phyloP scores from a whole-genome alignment of 2,888 invertebrate genomes.

The Spialia ferax region DNA sequence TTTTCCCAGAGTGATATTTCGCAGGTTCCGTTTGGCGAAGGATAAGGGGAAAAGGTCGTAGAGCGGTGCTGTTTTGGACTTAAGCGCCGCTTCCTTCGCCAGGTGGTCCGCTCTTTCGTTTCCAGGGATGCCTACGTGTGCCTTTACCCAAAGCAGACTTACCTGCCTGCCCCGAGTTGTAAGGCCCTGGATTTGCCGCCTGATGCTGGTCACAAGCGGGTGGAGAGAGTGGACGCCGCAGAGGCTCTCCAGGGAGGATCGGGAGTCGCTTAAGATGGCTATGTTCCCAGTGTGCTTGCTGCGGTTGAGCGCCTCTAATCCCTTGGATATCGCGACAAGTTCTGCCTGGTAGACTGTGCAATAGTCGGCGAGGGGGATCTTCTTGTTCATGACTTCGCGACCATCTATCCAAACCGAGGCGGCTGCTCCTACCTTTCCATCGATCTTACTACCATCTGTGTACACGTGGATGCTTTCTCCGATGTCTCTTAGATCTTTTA shows the following conservation, averaged over 20 bases:
- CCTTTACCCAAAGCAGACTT: background rate
- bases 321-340: background rate
- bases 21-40: background rate
- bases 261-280: background rate
- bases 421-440: background rate
- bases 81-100: slow-evolving; percentile 1
- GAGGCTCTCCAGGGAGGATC: background rate
- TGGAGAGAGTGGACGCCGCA: background rate
- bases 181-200: background rate
- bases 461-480: background rate
- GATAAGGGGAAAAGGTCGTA: background rate
- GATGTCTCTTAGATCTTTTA: background rate
- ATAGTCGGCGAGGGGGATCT: slow-evolving; percentile 8
- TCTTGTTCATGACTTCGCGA: background rate
- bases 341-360: background rate
- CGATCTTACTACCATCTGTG: background rate
- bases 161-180: background rate
- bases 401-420: background rate
- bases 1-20: background rate
- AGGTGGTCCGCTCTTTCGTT: background rate
- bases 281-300: background rate
- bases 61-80: background rate
- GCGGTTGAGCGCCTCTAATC: background rate
- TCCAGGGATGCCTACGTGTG: background rate
- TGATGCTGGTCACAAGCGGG: background rate